A percentile compares a stretch with the other conserved stretches of the same genome.
phyloP scores from a whole-genome alignment of 2,113 vertebrate species.

The Copsychus sechellarum region DNA sequence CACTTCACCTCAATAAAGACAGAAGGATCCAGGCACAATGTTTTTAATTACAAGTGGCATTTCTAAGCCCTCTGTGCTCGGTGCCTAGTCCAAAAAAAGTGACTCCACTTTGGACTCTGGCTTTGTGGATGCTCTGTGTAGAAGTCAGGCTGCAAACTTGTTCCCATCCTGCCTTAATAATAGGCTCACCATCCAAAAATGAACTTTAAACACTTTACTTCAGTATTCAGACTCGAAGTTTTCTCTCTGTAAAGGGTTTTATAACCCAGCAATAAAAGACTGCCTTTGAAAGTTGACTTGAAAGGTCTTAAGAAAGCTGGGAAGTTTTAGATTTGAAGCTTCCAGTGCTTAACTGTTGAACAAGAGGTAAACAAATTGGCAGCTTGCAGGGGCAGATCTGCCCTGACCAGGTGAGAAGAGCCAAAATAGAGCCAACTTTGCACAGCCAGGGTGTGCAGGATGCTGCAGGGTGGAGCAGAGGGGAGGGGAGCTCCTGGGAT shows the following conservation, averaged over 20 bases:
- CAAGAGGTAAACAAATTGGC: conserved; percentile 36
- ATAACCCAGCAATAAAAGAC: conserved; percentile 59
- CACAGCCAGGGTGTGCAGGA: fast-evolving
- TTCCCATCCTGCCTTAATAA: conserved; percentile 46
- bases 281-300: conserved; percentile 65
- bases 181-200: conserved; percentile 48
- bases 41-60: conserved; percentile 58
- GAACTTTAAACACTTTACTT: conserved; percentile 55
- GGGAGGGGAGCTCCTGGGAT: not conserved
- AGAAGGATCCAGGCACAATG: conserved; percentile 18
- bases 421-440: not conserved
- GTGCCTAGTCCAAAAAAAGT: conserved; percentile 38
- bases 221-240: conserved; percentile 65
- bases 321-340: conserved; percentile 43
- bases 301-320: conserved; percentile 34
- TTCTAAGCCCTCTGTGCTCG: conserved; percentile 29
- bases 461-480: not conserved
- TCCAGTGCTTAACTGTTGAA: conserved; percentile 22
- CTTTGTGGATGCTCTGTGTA: not conserved
- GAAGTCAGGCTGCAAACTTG: conserved; percentile 46
- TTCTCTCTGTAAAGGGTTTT: conserved; percentile 65
- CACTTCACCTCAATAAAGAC: conserved; percentile 35
- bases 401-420: not conserved
- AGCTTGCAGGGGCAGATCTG: not conserved
- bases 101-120: conserved; percentile 47